phyloP scores from a whole-genome alignment of 2,113 vertebrate species.

The Callipepla squamata region DNA sequence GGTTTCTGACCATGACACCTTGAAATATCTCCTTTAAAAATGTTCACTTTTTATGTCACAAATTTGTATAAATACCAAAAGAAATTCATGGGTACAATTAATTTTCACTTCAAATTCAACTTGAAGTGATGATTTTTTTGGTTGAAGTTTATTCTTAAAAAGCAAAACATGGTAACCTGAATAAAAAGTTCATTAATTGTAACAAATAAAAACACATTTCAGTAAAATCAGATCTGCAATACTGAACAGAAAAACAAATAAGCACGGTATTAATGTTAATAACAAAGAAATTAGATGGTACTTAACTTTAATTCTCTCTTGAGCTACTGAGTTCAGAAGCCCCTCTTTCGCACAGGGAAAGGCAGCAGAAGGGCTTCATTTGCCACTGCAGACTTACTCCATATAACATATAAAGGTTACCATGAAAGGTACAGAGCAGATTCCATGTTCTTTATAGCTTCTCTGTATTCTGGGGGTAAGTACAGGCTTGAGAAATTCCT shows the following conservation, averaged over 20 bases:
- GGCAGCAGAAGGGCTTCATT: neutral
- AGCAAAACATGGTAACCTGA: neutral
- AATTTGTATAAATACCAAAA: neutral
- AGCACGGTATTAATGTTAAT: neutral
- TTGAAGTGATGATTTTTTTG: neutral
- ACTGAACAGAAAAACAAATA: neutral
- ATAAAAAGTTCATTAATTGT: neutral
- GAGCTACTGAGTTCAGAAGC: neutral
- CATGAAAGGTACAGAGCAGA: neutral
- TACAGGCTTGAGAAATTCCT: neutral
- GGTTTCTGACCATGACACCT: neutral
- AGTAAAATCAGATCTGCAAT: neutral
- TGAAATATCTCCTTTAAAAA: neutral
- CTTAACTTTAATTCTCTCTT: neutral
- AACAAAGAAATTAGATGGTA: neutral
- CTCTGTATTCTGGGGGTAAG: neutral
- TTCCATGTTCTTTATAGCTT: neutral
- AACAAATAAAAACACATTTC: neutral
- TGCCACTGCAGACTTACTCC: neutral
- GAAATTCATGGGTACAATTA: neutral
- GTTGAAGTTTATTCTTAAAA: neutral
- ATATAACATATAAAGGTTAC: neutral
- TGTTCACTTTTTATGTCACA: accelerated
- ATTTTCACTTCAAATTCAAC: neutral
- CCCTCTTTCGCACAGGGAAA: neutral